phyloP scores from a whole-genome alignment of 2,888 invertebrate species.

The Meteorus cinctellus region DNA sequence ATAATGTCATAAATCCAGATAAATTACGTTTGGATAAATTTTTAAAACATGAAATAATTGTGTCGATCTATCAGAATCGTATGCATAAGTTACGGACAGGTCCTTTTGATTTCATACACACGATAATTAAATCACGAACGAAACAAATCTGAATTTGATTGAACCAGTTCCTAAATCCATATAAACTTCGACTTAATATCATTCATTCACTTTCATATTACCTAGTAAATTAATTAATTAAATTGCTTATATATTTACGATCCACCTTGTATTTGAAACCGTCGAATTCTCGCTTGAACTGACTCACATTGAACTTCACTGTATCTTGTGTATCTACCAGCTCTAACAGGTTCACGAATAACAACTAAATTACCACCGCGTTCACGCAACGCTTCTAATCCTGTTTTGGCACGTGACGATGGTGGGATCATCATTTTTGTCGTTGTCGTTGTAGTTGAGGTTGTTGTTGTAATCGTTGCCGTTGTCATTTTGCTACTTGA shows the following conservation, averaged over 20 bases:
- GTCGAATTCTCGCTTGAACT: slow-evolving; percentile 73
- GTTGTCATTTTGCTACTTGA: slow-evolving; percentile 43
- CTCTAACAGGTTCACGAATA: slow-evolving; percentile 73
- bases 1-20: no score
- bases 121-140: no score
- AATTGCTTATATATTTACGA: slow-evolving; percentile 56
- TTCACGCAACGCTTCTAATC: slow-evolving; percentile 72
- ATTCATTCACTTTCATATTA: no score
- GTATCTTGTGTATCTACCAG: slow-evolving; percentile 73
- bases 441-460: slow-evolving; percentile 40
- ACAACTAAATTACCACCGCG: slow-evolving; percentile 74
- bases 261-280: slow-evolving; percentile 72
- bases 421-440: slow-evolving; percentile 44
- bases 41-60: no score
- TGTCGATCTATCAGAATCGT: background rate
- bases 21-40: no score
- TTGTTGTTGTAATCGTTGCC: slow-evolving; percentile 37
- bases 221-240: background rate
- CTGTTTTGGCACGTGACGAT: slow-evolving; percentile 59
- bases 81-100: background rate
- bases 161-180: no score
- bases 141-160: no score
- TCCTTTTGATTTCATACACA: no score
- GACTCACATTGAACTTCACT: slow-evolving; percentile 75
- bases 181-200: no score